Evolutionary conservation across 2,888 invertebrate genomes (phyloP).

Genomic region (Heteromurus nitidus): DNA sequence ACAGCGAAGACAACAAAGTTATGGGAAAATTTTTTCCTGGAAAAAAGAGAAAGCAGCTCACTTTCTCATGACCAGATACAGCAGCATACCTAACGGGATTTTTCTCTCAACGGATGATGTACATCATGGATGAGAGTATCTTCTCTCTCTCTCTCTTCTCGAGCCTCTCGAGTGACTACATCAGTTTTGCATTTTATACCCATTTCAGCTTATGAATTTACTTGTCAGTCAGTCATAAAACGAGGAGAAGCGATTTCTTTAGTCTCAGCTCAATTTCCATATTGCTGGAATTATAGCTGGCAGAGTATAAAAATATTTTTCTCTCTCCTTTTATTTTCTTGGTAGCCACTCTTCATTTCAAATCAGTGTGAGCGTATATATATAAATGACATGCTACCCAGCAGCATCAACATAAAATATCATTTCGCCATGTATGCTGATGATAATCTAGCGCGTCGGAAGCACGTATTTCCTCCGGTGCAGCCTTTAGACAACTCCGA

Average conservation of each 20-base stretch:
- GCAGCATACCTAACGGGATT: background rate
- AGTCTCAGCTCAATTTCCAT: background rate
- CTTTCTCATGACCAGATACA: background rate
- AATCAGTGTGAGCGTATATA: too few relatives aligned
- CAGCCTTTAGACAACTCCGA: background rate
- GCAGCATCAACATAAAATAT: too few relatives aligned
- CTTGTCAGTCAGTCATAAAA: conserved; percentile 9
- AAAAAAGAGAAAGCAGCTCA: background rate
- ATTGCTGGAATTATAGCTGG: background rate
- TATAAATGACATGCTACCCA: too few relatives aligned
- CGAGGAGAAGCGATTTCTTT: background rate
- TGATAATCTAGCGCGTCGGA: background rate
- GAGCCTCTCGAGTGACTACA: too few relatives aligned
- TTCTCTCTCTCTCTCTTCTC: too few relatives aligned
- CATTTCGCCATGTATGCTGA: too few relatives aligned
- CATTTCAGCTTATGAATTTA: conserved; percentile 16
- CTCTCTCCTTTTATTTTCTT: too few relatives aligned
- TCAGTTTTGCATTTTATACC: conserved; percentile 29
- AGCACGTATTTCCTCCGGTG: background rate
- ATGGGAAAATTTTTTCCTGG: conserved; percentile 4
- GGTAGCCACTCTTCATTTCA: too few relatives aligned
- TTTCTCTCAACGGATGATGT: background rate
- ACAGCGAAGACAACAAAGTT: conserved; percentile 13
- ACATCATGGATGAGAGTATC: background rate
- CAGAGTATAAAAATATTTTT: too few relatives aligned